Evolutionary conservation across 1,140 invertebrate species (phyloP).

Genomic region (Diploscapter pachys): DNA sequence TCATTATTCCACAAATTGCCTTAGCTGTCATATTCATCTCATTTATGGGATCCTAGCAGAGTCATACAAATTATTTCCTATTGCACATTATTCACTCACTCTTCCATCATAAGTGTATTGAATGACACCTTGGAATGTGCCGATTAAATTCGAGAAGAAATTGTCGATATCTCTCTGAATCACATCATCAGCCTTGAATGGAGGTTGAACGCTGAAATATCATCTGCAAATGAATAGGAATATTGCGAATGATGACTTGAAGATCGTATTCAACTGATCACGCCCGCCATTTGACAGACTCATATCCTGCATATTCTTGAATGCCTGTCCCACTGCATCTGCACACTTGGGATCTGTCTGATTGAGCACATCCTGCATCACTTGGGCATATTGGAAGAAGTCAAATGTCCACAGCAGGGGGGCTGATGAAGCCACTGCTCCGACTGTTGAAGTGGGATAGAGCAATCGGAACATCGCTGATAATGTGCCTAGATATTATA

Average conservation of each 20-base stretch:
- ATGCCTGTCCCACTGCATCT: constrained; percentile 14
- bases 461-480: constrained; percentile 83
- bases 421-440: constrained; percentile 64
- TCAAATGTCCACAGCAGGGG: constrained; percentile 63
- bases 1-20: constrained; percentile 23
- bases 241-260: constrained; percentile 21
- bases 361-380: constrained; percentile 29
- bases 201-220: constrained; percentile 25
- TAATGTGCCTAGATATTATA: constrained; percentile 75
- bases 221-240: neutral
- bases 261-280: constrained; percentile 21
- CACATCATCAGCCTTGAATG: constrained; percentile 12
- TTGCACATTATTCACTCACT: constrained; percentile 1
- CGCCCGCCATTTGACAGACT: constrained; percentile 5
- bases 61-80: constrained; percentile 3
- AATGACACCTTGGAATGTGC: constrained; percentile 35
- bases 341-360: constrained; percentile 20
- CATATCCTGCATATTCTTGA: constrained; percentile 31
- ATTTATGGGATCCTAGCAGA: constrained; percentile 13
- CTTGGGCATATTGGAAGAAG: constrained; percentile 63
- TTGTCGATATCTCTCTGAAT: constrained; percentile 31
- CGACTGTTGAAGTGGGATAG: constrained; percentile 80
- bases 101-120: constrained; percentile 41
- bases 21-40: constrained; percentile 2
- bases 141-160: constrained; percentile 35